A percentile compares a stretch with the other conserved stretches of the same genome.
Conservation (phyloP, 2,888 invertebrate species). For the Ormia ochracea region DNA sequence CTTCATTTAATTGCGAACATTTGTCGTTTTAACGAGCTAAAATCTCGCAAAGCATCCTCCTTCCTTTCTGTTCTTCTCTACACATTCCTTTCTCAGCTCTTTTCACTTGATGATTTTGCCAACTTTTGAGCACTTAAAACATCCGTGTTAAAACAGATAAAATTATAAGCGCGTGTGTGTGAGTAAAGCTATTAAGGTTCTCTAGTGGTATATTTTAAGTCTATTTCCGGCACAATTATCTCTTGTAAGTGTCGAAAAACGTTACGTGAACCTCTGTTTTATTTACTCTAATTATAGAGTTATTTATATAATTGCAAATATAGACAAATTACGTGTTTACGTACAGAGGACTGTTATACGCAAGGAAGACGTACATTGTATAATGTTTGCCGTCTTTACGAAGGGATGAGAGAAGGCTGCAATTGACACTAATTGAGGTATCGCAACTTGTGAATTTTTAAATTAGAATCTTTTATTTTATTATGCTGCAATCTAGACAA, state of each 20-base stretch:
- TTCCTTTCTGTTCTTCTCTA: background rate
- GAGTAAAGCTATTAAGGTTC: conserved; percentile 58
- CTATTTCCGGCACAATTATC: conserved; percentile 62
- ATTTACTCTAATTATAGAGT: conserved; percentile 58
- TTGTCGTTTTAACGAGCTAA: conserved; percentile 61
- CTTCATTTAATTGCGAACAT: conserved; percentile 60
- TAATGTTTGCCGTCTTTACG: too few relatives aligned
- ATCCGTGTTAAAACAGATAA: conserved; percentile 59
- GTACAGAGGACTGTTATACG: background rate
- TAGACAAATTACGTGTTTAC: conserved; percentile 18
- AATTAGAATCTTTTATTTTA: too few relatives aligned
- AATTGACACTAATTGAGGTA: too few relatives aligned
- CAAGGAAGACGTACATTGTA: too few relatives aligned
- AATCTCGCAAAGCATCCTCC: conserved; percentile 26
- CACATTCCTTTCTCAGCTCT: background rate
- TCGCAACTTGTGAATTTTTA: too few relatives aligned
- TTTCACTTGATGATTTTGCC: conserved; percentile 29
- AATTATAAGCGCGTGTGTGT: conserved; percentile 21
- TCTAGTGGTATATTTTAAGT: conserved; percentile 62
- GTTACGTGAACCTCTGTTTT: conserved; percentile 37
- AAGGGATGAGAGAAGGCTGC: too few relatives aligned
- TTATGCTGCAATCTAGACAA: too few relatives aligned
- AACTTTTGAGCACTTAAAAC: conserved; percentile 58
- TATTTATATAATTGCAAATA: conserved; percentile 46
- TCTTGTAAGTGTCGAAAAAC: conserved; percentile 40